Evolutionary conservation across 2,888 invertebrate species (phyloP).

Genomic region (Hirtodrosophila histrioides): DNA sequence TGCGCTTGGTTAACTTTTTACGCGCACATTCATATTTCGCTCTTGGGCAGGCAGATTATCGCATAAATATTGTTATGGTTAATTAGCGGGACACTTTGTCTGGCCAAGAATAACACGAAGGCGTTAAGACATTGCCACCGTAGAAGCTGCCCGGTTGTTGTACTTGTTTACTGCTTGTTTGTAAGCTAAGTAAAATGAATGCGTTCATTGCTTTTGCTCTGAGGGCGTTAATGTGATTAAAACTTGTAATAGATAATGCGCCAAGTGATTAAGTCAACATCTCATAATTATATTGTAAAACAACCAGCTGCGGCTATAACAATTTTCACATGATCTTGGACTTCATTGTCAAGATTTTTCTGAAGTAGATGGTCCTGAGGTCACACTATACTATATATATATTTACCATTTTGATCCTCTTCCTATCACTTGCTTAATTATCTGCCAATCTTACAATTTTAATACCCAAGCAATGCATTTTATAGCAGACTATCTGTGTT

Average conservation of each 20-base stretch:
- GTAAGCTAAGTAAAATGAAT: conserved; percentile 66
- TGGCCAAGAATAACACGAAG: conserved; percentile 23
- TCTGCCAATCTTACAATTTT: too few relatives aligned
- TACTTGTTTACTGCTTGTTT: conserved; percentile 1
- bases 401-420: too few relatives aligned
- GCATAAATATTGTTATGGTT: conserved; percentile 80
- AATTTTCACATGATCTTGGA: too few relatives aligned
- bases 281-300: conserved; percentile 32
- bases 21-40: conserved; percentile 60
- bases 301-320: too few relatives aligned
- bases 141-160: conserved; percentile 14
- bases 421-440: too few relatives aligned
- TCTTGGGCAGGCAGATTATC: conserved; percentile 55
- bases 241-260: conserved; percentile 58
- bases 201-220: conserved; percentile 19
- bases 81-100: conserved; percentile 75
- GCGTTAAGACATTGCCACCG: conserved; percentile 39
- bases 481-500: too few relatives aligned
- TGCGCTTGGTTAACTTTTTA: conserved; percentile 71
- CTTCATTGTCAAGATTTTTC: too few relatives aligned
- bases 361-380: too few relatives aligned
- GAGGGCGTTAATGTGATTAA: conserved; percentile 67
- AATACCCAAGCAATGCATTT: too few relatives aligned
- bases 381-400: too few relatives aligned
- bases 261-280: conserved; percentile 43